Evolutionary conservation across 92 coral and sea anemone genomes (phyloP).

Genomic region (Parazoanthus swiftii): DNA sequence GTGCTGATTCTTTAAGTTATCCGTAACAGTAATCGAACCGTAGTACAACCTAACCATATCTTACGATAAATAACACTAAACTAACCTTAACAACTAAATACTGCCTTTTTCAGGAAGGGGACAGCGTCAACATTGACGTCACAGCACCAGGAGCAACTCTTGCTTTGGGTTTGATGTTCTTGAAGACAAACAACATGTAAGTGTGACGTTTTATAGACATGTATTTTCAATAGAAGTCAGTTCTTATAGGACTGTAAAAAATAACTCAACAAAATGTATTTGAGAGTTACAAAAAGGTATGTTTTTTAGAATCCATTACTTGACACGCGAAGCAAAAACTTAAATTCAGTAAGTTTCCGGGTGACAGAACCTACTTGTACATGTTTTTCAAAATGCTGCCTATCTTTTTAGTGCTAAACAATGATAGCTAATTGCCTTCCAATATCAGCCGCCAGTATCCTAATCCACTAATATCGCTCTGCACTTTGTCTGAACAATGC

Average conservation of each 20-base stretch:
- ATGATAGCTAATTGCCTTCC: no score
- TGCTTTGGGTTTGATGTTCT: slow-evolving; percentile 90
- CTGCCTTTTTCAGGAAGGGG: slow-evolving; percentile 79
- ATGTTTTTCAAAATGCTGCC: neutral
- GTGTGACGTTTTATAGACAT: neutral
- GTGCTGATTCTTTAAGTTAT: no score
- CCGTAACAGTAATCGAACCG: no score
- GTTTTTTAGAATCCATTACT: neutral
- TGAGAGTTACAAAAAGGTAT: neutral
- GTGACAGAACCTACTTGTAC: no score
- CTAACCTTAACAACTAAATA: no score
- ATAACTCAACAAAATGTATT: neutral
- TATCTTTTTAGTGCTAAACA: no score
- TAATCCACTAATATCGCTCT: no score
- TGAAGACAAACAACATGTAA: slow-evolving; percentile 94
- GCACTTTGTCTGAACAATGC: no score
- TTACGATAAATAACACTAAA: no score
- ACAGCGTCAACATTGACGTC: slow-evolving; percentile 89
- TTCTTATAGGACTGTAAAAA: neutral
- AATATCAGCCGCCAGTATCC: no score
- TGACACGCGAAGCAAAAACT: neutral
- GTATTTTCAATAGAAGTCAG: neutral
- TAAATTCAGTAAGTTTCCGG: neutral
- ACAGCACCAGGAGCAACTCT: slow-evolving; percentile 98
- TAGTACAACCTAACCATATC: no score